Conservation (phyloP, 2,113 vertebrate genomes). For the Grammomys dolichurus region DNA sequence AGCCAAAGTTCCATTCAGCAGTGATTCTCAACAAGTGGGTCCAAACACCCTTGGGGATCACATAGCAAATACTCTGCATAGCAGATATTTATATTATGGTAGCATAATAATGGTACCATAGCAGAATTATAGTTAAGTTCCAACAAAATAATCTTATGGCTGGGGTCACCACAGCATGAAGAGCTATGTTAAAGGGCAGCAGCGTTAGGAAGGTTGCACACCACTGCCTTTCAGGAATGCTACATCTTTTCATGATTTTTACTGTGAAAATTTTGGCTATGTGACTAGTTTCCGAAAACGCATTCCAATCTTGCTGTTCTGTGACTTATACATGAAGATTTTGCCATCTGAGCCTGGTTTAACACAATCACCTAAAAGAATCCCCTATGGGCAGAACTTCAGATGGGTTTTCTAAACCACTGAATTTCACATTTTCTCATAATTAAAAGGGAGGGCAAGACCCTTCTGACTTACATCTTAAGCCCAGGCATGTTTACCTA, state of each 20-base stretch:
- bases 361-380: slow-evolving; percentile 66
- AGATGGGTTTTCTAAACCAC: slow-evolving; percentile 72
- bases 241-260: not conserved
- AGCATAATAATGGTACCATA: too few relatives aligned
- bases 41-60: not conserved
- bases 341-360: slow-evolving; percentile 52
- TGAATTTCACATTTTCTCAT: slow-evolving; percentile 64
- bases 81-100: not conserved
- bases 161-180: not conserved
- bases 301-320: slow-evolving; percentile 51
- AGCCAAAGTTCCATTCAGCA: not conserved
- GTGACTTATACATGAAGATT: slow-evolving; percentile 57
- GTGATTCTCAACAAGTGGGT: not conserved
- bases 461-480: slow-evolving; percentile 33
- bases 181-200: not conserved
- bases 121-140: not conserved
- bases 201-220: too few relatives aligned
- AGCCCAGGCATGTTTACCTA: slow-evolving; percentile 60
- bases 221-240: not conserved
- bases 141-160: not conserved
- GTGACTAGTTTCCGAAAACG: slow-evolving; percentile 45
- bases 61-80: too few relatives aligned
- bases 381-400: slow-evolving; percentile 44
- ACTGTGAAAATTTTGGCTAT: slow-evolving; percentile 24
- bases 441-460: slow-evolving; percentile 66